These are phyloP conservation scores for Hyperoplus immaculatus DNA, from an alignment of 2,797 vertebrate species.

Conservation along the genomic window DNA sequence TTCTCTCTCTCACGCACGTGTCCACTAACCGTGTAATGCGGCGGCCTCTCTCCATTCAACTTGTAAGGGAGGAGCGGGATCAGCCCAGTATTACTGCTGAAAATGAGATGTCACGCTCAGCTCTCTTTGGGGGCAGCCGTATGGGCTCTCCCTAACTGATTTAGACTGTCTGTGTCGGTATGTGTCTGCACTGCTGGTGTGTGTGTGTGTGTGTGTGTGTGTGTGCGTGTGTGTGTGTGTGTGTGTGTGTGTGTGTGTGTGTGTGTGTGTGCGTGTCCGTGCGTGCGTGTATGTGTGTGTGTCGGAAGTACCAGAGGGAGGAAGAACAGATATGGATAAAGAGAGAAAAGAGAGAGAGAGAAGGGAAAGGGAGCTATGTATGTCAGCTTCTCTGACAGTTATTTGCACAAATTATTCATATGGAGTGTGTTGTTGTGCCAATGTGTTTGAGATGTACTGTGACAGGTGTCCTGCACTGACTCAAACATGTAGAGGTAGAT, in stretches of 20 bases:
- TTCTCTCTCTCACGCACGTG: neutral
- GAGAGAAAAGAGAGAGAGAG: slow-evolving; percentile 12
- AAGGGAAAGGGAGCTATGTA: slow-evolving; percentile 1
- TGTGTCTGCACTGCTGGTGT: too few species aligned
- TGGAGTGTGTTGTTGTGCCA: slow-evolving; percentile 44
- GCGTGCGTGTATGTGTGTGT: slow-evolving; percentile 27
- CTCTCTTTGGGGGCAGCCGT: slow-evolving; percentile 44
- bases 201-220: slow-evolving; percentile 14
- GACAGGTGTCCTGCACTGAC: slow-evolving; percentile 72
- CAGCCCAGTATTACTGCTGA: slow-evolving; percentile 53
- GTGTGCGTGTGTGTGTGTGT: slow-evolving; percentile 4
- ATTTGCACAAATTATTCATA: slow-evolving; percentile 71
- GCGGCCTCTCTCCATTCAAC: slow-evolving; percentile 35
- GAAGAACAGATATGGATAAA: slow-evolving; percentile 15
- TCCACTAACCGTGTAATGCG: slow-evolving; percentile 18
- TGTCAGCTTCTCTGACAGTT: slow-evolving; percentile 71
- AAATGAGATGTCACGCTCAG: slow-evolving; percentile 69
- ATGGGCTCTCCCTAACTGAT: slow-evolving; percentile 50
- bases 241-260: neutral
- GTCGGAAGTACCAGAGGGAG: slow-evolving; percentile 45
- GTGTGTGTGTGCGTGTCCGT: slow-evolving; percentile 14
- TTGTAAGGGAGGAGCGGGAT: slow-evolving; percentile 43
- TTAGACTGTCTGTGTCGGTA: slow-evolving; percentile 41
- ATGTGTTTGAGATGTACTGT: slow-evolving; percentile 60
- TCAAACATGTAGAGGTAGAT: slow-evolving; percentile 61